Conservation (phyloP, 1,140 invertebrate genomes). For the Penaeus chinensis region DNA sequence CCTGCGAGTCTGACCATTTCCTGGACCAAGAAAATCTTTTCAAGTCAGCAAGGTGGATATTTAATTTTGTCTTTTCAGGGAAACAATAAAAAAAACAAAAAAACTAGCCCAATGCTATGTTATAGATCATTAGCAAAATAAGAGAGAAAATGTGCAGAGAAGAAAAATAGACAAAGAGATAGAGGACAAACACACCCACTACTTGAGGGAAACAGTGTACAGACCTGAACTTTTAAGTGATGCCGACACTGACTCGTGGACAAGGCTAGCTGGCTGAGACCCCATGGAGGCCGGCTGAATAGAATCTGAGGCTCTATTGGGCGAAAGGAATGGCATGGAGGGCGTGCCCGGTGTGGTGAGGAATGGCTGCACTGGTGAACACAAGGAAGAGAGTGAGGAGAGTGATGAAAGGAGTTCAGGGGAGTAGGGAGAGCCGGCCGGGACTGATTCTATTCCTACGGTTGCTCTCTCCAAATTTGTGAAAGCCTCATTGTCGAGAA, state of each 20-base stretch:
- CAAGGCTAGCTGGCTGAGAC: constrained; percentile 20
- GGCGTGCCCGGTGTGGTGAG: neutral
- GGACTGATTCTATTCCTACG: neutral
- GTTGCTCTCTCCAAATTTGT: neutral
- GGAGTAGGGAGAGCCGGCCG: constrained; percentile 11
- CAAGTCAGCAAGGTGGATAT: neutral
- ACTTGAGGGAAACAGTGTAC: neutral
- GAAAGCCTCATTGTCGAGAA: constrained; percentile 7
- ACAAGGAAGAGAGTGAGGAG: constrained; percentile 22
- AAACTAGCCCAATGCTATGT: neutral
- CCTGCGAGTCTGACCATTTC: constrained; percentile 26
- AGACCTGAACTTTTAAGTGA: constrained; percentile 33
- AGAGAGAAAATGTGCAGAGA: neutral
- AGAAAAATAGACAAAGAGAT: neutral
- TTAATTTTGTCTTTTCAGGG: neutral
- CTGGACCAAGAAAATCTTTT: neutral
- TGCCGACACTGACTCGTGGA: constrained; percentile 1
- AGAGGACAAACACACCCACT: neutral
- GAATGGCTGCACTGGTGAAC: constrained; percentile 26
- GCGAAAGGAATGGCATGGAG: neutral
- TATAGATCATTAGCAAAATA: neutral
- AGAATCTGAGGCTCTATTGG: neutral
- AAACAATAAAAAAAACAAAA: neutral
- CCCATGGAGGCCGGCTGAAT: neutral
- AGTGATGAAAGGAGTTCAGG: constrained; percentile 24